These are phyloP conservation scores for Nothocercus nigrocapillus DNA, from an alignment of 2,113 vertebrate species.

Conservation along the genomic window DNA sequence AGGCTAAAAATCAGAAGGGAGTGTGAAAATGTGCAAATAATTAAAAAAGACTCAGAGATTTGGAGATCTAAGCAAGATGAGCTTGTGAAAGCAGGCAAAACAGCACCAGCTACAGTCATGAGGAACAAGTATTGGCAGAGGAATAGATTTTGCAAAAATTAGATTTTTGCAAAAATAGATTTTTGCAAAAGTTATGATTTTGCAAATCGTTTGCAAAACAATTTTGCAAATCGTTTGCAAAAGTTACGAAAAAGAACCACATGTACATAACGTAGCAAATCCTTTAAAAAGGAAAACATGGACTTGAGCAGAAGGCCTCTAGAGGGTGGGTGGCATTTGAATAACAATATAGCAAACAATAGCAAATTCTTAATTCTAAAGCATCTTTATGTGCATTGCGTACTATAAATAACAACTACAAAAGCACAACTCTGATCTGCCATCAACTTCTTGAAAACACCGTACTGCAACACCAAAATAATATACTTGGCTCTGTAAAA, in stretches of 20 bases:
- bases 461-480: not conserved
- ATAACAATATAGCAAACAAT: not conserved
- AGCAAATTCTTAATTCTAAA: not conserved
- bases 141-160: not conserved
- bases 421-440: not conserved
- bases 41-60: not conserved
- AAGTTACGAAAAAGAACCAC: not conserved
- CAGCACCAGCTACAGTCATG: not conserved
- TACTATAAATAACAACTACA: not conserved
- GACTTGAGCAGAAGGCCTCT: not conserved
- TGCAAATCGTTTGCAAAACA: too few species aligned
- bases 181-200: too few species aligned
- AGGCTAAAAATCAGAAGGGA: not conserved
- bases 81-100: not conserved
- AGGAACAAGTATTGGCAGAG: not conserved
- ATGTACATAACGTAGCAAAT: not conserved
- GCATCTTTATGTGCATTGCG: not conserved
- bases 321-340: not conserved
- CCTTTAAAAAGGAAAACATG: not conserved
- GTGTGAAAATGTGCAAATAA: not conserved
- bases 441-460: not conserved
- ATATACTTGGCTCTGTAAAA: conserved; percentile 82
- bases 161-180: too few species aligned
- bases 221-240: too few species aligned
- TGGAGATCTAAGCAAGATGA: not conserved